phyloP scores from a whole-genome alignment of 1,140 invertebrate genomes.

The Drosophila virilis region DNA sequence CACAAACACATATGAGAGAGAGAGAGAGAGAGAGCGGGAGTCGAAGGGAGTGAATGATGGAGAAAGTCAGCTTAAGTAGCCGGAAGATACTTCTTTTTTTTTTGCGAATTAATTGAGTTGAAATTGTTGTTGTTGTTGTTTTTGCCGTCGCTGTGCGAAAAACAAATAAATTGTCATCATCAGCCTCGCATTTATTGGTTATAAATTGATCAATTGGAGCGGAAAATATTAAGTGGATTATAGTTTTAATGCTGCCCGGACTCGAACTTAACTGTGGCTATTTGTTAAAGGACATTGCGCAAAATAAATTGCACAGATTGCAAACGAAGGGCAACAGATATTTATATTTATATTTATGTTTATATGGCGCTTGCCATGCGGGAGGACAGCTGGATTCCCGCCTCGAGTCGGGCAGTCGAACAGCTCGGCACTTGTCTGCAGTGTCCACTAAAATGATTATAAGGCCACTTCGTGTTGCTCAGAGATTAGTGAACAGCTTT shows the following conservation, averaged over 20 bases:
- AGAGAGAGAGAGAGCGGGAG: background rate
- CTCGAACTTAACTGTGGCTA: constrained; percentile 16
- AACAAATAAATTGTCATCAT: constrained; percentile 78
- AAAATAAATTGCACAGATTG: constrained; percentile 55
- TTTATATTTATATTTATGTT: background rate
- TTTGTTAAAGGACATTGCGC: constrained; percentile 50
- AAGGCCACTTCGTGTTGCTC: constrained; percentile 21
- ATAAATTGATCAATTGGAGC: constrained; percentile 78
- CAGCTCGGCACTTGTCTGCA: constrained; percentile 10
- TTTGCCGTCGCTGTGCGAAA: constrained; percentile 35
- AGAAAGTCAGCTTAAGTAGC: constrained; percentile 57
- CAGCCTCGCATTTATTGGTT: constrained; percentile 73
- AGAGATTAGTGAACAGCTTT: constrained; percentile 25
- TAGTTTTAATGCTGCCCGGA: constrained; percentile 65
- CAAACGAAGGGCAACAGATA: constrained; percentile 9
- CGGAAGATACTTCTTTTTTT: constrained; percentile 59
- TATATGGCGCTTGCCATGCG: background rate
- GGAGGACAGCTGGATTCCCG: background rate
- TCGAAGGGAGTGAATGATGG: background rate
- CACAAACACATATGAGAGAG: constrained; percentile 5
- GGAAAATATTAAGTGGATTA: constrained; percentile 81
- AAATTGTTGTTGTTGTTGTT: constrained; percentile 43
- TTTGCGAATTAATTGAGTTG: constrained; percentile 74
- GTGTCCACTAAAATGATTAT: constrained; percentile 34
- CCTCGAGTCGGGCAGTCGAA: constrained; percentile 9